phyloP scores from a whole-genome alignment of 2,797 vertebrate species.

The Hemitrygon akajei region DNA sequence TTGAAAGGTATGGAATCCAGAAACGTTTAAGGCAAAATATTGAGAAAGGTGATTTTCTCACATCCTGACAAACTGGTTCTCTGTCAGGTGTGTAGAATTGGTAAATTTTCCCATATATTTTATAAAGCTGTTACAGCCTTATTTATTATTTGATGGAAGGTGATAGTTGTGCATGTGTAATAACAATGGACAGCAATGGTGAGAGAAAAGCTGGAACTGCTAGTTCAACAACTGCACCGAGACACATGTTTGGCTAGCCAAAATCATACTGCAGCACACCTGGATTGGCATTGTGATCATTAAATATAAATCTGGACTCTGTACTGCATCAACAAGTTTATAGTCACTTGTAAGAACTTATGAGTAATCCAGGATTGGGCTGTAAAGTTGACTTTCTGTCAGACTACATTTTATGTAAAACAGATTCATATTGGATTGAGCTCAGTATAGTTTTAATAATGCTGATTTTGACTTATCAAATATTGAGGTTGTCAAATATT shows the following conservation, averaged over 20 bases:
- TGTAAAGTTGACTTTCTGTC: background rate
- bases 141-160: background rate
- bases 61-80: background rate
- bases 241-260: background rate
- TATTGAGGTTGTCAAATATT: background rate
- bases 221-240: background rate
- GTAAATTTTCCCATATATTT: background rate
- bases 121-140: background rate
- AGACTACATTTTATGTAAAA: background rate
- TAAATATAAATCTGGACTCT: background rate
- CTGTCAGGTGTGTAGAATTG: background rate
- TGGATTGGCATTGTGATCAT: background rate
- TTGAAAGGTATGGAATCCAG: background rate
- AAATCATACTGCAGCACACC: background rate
- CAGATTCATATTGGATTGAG: background rate
- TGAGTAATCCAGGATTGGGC: background rate
- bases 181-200: background rate
- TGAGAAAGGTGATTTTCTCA: constrained; percentile 5
- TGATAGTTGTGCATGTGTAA: background rate
- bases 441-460: background rate
- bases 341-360: background rate
- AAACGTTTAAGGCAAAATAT: background rate
- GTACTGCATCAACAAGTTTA: background rate
- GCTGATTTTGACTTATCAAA: background rate
- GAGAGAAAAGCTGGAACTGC: background rate